Evolutionary conservation across 2,797 vertebrate genomes (phyloP).

Genomic region (Smutsia temminckii): DNA sequence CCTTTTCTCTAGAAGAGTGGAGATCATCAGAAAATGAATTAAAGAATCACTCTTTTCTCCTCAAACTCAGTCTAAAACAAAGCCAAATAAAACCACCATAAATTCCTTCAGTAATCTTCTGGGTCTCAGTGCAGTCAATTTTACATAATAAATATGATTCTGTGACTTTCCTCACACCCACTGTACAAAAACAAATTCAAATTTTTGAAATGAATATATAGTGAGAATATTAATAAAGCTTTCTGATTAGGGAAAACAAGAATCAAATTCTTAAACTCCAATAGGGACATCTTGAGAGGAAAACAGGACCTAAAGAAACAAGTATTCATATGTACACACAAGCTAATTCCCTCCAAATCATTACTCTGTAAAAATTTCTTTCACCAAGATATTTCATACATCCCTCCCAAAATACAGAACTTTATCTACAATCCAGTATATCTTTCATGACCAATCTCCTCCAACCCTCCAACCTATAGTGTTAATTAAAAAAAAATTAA

Average conservation of each 20-base stretch:
- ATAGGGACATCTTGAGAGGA: background rate
- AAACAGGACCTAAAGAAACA: conserved; percentile 17
- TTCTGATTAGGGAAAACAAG: conserved; percentile 38
- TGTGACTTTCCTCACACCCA: conserved; percentile 35
- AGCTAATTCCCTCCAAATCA: conserved; percentile 24
- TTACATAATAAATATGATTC: conserved; percentile 44
- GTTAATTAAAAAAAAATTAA: background rate
- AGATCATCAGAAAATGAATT: conserved; percentile 33
- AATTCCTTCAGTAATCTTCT: conserved; percentile 54
- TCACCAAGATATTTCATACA: conserved; percentile 35
- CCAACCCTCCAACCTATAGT: background rate
- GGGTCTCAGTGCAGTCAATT: conserved; percentile 51
- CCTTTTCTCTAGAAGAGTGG: conserved; percentile 28
- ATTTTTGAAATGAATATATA: conserved; percentile 42
- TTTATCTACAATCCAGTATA: conserved; percentile 33
- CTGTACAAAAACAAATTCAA: conserved; percentile 50
- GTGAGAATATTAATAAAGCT: conserved; percentile 51
- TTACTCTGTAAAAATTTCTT: conserved; percentile 50
- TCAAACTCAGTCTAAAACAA: conserved; percentile 61
- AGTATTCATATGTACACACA: background rate
- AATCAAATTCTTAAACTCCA: conserved; percentile 57
- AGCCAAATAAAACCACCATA: conserved; percentile 63
- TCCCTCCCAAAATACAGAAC: conserved; percentile 36
- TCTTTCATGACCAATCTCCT: conserved; percentile 26
- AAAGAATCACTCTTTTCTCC: background rate